phyloP scores from a whole-genome alignment of 2,113 vertebrate species.

The Isichthys henryi region DNA sequence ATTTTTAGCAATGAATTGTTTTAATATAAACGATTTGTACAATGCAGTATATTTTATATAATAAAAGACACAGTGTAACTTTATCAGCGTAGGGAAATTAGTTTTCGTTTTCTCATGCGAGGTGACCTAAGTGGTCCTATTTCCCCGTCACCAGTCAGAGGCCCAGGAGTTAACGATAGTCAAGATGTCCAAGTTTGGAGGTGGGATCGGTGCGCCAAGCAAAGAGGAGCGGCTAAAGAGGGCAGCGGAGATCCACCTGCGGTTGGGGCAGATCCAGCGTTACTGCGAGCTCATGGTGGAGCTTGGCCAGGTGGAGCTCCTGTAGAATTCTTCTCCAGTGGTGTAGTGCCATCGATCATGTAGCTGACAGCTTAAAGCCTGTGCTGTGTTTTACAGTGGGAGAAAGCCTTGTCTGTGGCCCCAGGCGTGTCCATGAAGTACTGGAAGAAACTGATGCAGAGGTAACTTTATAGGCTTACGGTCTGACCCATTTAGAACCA shows the following conservation, averaged over 20 bases:
- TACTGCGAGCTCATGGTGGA: constrained; percentile 98
- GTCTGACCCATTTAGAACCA: background rate
- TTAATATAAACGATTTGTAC: background rate
- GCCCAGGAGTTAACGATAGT: constrained; percentile 94
- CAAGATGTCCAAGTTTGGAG: constrained; percentile 96
- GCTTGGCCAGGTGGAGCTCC: constrained; percentile 80
- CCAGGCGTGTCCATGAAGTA: constrained; percentile 97
- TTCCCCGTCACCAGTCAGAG: constrained; percentile 68
- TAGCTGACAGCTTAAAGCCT: background rate
- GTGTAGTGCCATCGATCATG: background rate
- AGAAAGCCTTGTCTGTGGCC: constrained; percentile 87
- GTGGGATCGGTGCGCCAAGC: constrained; percentile 87
- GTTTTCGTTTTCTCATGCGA: background rate
- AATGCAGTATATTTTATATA: background rate
- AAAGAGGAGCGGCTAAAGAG: constrained; percentile 90
- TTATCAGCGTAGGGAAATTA: background rate
- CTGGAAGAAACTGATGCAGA: constrained; percentile 95
- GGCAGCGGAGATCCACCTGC: constrained; percentile 88
- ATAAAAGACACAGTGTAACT: background rate
- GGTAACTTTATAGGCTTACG: constrained; percentile 53
- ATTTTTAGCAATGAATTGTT: background rate
- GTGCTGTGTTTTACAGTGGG: constrained; percentile 71
- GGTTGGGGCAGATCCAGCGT: constrained; percentile 87
- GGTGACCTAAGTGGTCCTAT: background rate
- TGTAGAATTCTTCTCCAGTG: background rate